Evolutionary conservation across 2,113 vertebrate species (phyloP).

Genomic region (Nanger granti): DNA sequence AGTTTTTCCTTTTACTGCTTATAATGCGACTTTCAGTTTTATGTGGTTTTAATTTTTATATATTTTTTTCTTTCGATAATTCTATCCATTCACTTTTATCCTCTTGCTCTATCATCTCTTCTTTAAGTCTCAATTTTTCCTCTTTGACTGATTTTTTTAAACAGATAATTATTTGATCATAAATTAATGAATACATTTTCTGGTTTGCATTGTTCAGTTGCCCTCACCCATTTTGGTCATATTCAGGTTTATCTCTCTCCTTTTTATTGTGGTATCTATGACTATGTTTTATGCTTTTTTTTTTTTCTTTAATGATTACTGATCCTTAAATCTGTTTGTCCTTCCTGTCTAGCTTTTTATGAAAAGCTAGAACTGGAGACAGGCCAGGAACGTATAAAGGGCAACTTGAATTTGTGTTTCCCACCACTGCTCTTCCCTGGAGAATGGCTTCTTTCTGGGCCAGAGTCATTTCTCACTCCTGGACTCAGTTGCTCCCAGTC

Average conservation of each 20-base stretch:
- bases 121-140: neutral
- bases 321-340: neutral
- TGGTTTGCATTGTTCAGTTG: neutral
- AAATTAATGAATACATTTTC: slow-evolving; percentile 25
- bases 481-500: neutral
- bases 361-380: neutral
- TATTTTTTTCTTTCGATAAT: neutral
- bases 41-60: neutral
- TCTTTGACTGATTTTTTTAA: neutral
- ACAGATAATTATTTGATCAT: neutral
- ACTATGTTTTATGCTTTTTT: neutral
- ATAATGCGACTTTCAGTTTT: neutral
- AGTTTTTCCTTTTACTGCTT: neutral
- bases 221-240: neutral
- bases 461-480: neutral
- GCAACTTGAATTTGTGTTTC: neutral
- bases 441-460: neutral
- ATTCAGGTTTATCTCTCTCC: neutral
- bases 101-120: neutral
- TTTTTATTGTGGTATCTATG: neutral
- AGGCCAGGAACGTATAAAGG: neutral
- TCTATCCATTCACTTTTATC: neutral
- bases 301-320: neutral
- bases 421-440: neutral
- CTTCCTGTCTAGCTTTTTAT: neutral